A percentile compares a stretch with the other conserved stretches of the same genome.
Conservation (phyloP, 23 tunicate genomes). For the Ciona savignyi region DNA sequence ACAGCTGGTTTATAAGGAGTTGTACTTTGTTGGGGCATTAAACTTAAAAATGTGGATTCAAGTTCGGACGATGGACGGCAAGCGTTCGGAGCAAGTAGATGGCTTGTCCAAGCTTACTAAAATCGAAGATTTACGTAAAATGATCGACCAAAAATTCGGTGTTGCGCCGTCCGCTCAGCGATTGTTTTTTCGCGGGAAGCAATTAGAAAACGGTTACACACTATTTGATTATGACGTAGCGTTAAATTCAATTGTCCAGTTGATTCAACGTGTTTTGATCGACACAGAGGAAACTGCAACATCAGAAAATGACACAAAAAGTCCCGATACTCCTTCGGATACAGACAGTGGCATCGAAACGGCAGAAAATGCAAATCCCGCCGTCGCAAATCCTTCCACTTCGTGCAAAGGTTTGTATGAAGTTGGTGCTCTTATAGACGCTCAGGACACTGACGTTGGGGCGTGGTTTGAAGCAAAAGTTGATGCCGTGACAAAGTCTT, state of each 20-base stretch:
- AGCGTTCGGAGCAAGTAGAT: slow-evolving; percentile 48
- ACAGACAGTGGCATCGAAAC: not conserved
- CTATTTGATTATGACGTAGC: slow-evolving; percentile 76
- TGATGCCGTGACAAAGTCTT: slow-evolving; percentile 2
- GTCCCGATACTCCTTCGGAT: not conserved
- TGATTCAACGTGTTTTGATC: slow-evolving; percentile 33
- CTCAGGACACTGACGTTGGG: slow-evolving; percentile 67
- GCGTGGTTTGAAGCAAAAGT: slow-evolving; percentile 88
- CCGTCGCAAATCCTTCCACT: not conserved
- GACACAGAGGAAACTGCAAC: not conserved
- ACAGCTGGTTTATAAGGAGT: not conserved
- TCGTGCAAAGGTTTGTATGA: slow-evolving; percentile 6
- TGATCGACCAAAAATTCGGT: slow-evolving; percentile 41
- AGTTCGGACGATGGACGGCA: slow-evolving; percentile 85
- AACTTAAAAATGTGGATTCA: slow-evolving; percentile 70
- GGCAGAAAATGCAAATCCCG: not conserved
- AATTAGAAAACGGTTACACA: slow-evolving; percentile 76
- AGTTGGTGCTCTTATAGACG: slow-evolving; percentile 59
- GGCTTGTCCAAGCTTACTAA: slow-evolving; percentile 80
- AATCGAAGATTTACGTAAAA: slow-evolving; percentile 60
- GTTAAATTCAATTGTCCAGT: slow-evolving; percentile 61
- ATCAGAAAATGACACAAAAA: slow-evolving; percentile 13
- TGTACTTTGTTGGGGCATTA: too few relatives aligned
- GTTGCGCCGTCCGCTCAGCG: slow-evolving; percentile 30
- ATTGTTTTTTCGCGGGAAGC: slow-evolving; percentile 77